Evolutionary conservation across 2,888 invertebrate species (phyloP).

Genomic region (Chromoteleia sp.): DNA sequence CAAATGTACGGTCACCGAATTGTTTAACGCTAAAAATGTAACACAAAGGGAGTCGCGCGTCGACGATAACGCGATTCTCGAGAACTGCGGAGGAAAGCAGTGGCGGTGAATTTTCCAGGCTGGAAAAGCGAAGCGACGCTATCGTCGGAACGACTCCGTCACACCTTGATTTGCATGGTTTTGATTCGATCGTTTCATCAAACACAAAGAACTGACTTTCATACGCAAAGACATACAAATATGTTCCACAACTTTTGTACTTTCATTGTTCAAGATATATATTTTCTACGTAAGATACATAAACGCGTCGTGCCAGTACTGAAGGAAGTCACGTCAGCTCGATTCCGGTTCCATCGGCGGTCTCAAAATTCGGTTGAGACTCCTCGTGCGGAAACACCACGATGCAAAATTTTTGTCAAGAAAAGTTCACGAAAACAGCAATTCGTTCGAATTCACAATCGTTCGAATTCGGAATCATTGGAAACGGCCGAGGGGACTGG

Average conservation of each 20-base stretch:
- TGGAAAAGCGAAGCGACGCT: no score
- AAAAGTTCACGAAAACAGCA: slow-evolving; percentile 30
- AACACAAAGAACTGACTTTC: slow-evolving; percentile 71
- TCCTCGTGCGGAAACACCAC: slow-evolving; percentile 24
- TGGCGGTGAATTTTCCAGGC: no score
- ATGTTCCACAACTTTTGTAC: slow-evolving; percentile 71
- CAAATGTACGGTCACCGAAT: slow-evolving; percentile 31
- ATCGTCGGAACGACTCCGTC: no score
- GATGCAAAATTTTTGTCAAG: slow-evolving; percentile 3
- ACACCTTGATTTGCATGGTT: slow-evolving; percentile 37
- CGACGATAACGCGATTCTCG: no score
- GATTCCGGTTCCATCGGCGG: slow-evolving; percentile 40
- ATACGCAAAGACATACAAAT: slow-evolving; percentile 65
- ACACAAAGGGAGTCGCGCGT: slow-evolving; percentile 15
- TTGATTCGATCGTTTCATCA: slow-evolving; percentile 61
- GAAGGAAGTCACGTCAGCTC: slow-evolving; percentile 43
- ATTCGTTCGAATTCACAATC: background rate
- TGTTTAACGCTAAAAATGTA: slow-evolving; percentile 42
- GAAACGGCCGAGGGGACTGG: no score
- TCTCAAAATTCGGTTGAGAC: slow-evolving; percentile 42
- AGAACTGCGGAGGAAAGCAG: no score
- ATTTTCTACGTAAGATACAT: slow-evolving; percentile 68
- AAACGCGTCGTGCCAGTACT: slow-evolving; percentile 69
- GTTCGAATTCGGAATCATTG: no score
- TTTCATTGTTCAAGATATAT: slow-evolving; percentile 69